Evolutionary conservation across 2,113 vertebrate species (phyloP).

Genomic region (Cettia cetti): DNA sequence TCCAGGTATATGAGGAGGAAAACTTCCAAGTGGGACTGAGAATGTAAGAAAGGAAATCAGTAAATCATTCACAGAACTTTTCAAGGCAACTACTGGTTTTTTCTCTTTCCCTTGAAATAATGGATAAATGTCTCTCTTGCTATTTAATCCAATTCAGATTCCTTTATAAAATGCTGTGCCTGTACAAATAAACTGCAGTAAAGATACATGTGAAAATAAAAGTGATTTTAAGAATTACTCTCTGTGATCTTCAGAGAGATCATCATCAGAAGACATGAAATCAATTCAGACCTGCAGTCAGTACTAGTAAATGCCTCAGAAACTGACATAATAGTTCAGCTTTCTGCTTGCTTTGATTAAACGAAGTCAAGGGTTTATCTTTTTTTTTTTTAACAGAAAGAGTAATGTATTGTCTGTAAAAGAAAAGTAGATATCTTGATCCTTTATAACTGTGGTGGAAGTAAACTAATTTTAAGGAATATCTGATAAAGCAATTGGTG

Average conservation of each 20-base stretch:
- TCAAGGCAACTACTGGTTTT: background rate
- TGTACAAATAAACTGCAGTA: conserved; percentile 16
- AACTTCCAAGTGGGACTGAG: conserved; percentile 92
- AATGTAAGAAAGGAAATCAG: background rate
- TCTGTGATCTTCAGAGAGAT: background rate
- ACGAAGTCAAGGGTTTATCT: background rate
- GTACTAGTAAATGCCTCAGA: background rate
- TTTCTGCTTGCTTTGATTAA: background rate
- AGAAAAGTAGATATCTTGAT: background rate
- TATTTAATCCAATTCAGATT: background rate
- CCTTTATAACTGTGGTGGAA: background rate
- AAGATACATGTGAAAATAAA: background rate
- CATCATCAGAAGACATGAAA: background rate
- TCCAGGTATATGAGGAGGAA: conserved; percentile 83
- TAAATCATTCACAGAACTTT: background rate
- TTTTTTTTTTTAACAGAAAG: background rate
- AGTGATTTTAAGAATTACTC: background rate
- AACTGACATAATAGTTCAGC: background rate
- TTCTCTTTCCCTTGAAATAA: background rate
- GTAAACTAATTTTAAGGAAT: background rate
- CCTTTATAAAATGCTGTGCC: background rate
- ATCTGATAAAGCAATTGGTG: background rate
- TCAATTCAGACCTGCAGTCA: fast-evolving
- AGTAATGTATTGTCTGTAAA: background rate
- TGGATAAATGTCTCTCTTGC: background rate